Evolutionary conservation across 1,140 invertebrate genomes (phyloP).

Genomic region (Drosophila lacteicornis): DNA sequence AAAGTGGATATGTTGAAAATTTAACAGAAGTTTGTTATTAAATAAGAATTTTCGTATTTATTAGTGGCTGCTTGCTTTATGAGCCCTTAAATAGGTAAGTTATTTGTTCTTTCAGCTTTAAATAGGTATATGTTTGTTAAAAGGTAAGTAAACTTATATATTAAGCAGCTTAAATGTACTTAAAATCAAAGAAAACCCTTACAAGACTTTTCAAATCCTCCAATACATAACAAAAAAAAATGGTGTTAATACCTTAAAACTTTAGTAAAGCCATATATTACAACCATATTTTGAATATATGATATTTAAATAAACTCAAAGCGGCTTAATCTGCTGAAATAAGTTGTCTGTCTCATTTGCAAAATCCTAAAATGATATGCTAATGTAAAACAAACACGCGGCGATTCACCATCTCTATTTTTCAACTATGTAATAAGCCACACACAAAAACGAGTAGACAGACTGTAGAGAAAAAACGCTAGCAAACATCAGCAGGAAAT

Average conservation of each 20-base stretch:
- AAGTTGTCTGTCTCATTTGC: neutral
- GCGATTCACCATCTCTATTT: neutral
- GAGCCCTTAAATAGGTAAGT: neutral
- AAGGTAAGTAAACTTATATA: no score
- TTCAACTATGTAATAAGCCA: neutral
- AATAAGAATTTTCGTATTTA: neutral
- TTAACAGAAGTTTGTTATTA: no score
- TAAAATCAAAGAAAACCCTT: neutral
- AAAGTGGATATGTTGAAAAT: neutral
- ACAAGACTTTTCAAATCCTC: no score
- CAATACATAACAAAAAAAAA: no score
- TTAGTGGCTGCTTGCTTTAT: neutral
- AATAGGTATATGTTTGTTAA: neutral
- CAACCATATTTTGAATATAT: neutral
- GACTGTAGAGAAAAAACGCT: neutral
- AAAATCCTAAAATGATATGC: neutral
- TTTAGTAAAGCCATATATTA: no score
- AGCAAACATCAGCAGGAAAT: conserved; percentile 9
- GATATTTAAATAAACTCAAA: neutral
- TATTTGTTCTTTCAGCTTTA: neutral
- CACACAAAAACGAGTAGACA: conserved; percentile 3
- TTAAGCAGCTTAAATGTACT: neutral
- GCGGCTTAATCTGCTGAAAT: neutral
- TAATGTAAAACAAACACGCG: neutral
- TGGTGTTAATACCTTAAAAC: no score